These are phyloP conservation scores for Halocynthia roretzi DNA, from an alignment of 23 tunicate genomes.

Conservation along the genomic window DNA sequence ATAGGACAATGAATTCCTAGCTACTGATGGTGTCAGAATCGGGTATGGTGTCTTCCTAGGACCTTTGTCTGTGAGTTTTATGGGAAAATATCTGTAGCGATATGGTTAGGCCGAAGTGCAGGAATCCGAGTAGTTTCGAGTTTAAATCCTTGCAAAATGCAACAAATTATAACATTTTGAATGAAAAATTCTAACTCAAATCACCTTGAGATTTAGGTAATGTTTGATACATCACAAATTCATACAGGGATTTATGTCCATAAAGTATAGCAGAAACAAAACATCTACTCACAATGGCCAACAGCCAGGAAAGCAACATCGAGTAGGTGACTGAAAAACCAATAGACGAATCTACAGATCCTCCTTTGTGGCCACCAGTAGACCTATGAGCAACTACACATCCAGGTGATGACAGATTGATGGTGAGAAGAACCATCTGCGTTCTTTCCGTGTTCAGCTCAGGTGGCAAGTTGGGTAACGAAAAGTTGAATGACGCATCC, in stretches of 20 bases:
- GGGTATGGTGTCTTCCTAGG: too few relatives aligned
- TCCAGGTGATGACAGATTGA: constrained; percentile 58
- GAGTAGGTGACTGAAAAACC: constrained; percentile 61
- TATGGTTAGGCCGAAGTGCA: too few relatives aligned
- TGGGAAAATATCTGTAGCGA: too few relatives aligned
- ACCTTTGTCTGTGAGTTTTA: too few relatives aligned
- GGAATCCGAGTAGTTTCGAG: too few relatives aligned
- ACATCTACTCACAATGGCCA: constrained; percentile 49
- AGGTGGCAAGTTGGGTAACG: constrained; percentile 25
- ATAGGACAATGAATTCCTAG: too few relatives aligned
- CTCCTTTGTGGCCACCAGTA: constrained; percentile 35
- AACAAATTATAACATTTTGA: background rate
- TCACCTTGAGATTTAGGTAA: background rate
- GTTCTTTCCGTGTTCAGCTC: background rate
- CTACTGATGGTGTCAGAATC: too few relatives aligned
- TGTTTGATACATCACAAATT: background rate
- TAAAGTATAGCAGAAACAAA: background rate
- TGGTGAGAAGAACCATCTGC: constrained; percentile 38
- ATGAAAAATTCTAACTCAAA: background rate
- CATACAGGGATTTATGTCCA: background rate
- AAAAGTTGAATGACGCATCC: constrained; percentile 29
- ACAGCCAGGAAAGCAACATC: constrained; percentile 54
- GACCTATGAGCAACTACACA: constrained; percentile 37
- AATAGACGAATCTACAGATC: constrained; percentile 31
- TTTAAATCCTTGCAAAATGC: background rate